A percentile compares a stretch with the other conserved stretches of the same genome.
Conservation (phyloP, 2,797 vertebrate genomes). For the Tenualosa thibaudeaui region DNA sequence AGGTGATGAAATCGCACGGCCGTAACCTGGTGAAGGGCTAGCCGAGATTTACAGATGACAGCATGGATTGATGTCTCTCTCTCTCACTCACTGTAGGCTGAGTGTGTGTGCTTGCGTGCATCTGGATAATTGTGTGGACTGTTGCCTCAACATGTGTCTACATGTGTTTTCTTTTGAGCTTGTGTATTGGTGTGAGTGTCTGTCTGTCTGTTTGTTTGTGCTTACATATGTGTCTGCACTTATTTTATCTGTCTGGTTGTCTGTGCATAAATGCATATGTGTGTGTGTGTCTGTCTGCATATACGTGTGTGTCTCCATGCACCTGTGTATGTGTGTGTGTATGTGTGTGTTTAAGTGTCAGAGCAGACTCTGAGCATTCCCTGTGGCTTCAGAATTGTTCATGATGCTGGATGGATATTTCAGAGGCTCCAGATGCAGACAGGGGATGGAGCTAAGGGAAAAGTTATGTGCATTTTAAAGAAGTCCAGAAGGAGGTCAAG, state of each 20-base stretch:
- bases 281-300: not conserved
- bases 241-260: not conserved
- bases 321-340: slow-evolving; percentile 17
- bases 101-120: slow-evolving; percentile 28
- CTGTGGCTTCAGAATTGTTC: slow-evolving; percentile 39
- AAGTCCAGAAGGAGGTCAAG: slow-evolving; percentile 52
- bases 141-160: not conserved
- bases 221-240: slow-evolving; percentile 7
- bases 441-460: not conserved
- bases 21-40: slow-evolving; percentile 55
- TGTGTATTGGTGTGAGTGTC: slow-evolving; percentile 32
- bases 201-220: not conserved
- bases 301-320: not conserved
- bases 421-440: slow-evolving; percentile 62
- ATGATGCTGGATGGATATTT: slow-evolving; percentile 53
- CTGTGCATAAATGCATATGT: not conserved
- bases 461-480: slow-evolving; percentile 45
- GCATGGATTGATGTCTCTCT: slow-evolving; percentile 19
- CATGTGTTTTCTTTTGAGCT: slow-evolving; percentile 16
- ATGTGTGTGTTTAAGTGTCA: slow-evolving; percentile 37
- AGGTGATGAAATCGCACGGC: slow-evolving; percentile 52
- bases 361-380: slow-evolving; percentile 43
- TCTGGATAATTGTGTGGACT: slow-evolving; percentile 34
- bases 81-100: not conserved
- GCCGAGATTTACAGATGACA: slow-evolving; percentile 63